phyloP scores from a whole-genome alignment of 2,113 vertebrate genomes.

The Peromyscus maniculatus region DNA sequence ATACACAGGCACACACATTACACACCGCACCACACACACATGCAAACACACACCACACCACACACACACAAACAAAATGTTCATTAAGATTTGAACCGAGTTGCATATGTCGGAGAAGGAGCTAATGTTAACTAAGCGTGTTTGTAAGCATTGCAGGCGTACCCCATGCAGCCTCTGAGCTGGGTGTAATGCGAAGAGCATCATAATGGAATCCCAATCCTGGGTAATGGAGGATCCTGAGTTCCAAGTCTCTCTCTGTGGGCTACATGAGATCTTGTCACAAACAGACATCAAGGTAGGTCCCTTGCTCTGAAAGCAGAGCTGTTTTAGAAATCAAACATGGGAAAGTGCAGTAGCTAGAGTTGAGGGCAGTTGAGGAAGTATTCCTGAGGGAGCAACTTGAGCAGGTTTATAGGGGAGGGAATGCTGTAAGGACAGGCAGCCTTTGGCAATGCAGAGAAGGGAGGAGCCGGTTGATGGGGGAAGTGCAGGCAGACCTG shows the following conservation, averaged over 20 bases:
- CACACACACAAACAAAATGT: neutral
- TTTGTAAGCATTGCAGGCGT: neutral
- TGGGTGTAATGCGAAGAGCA: too few species aligned
- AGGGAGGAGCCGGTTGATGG: neutral
- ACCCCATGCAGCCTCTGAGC: neutral
- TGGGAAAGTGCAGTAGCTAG: neutral
- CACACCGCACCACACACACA: neutral
- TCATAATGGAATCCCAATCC: neutral
- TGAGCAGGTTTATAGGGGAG: neutral
- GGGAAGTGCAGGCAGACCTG: neutral
- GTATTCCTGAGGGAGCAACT: conserved; percentile 19
- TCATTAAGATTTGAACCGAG: neutral
- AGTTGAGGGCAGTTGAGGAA: neutral
- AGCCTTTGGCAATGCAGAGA: neutral
- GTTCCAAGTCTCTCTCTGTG: neutral
- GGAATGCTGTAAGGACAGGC: conserved; percentile 11
- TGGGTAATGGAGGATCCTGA: neutral
- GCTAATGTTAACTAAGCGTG: neutral
- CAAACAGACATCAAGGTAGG: neutral
- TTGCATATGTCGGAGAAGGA: neutral
- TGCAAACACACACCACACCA: neutral
- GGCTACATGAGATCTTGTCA: neutral
- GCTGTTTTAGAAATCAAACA: neutral
- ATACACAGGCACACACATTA: neutral
- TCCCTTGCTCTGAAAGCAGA: conserved; percentile 9